phyloP scores from a whole-genome alignment of 2,113 vertebrate genomes.

The Macheiramphus alcinus region DNA sequence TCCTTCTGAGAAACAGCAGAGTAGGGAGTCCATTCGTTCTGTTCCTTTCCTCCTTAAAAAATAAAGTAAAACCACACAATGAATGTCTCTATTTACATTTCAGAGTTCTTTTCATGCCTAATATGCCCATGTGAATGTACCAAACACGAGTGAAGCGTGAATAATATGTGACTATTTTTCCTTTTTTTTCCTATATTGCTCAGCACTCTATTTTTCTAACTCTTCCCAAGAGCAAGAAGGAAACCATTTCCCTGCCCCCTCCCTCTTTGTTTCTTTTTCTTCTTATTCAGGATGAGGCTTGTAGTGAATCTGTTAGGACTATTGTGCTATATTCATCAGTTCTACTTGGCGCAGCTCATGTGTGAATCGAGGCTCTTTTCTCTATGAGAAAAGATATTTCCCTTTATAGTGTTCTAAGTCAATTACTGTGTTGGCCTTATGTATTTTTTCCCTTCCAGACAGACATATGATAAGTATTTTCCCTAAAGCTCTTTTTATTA shows the following conservation, averaged over 20 bases:
- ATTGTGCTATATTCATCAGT: constrained; percentile 27
- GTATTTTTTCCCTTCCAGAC: background rate
- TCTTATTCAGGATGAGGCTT: background rate
- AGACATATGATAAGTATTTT: background rate
- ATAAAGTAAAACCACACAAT: constrained; percentile 4
- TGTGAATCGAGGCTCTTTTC: background rate
- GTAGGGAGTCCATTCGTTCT: background rate
- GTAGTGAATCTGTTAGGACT: constrained; percentile 5
- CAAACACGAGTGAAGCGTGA: constrained; percentile 5
- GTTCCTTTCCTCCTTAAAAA: background rate
- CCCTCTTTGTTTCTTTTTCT: constrained; percentile 8
- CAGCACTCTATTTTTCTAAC: constrained; percentile 11
- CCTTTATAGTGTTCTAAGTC: background rate
- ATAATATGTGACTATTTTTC: constrained; percentile 2
- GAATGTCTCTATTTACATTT: constrained; percentile 32
- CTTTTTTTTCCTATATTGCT: background rate
- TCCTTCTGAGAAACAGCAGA: background rate
- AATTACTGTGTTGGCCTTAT: background rate
- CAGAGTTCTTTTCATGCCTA: constrained; percentile 33
- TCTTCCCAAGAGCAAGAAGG: constrained; percentile 22
- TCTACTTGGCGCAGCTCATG: background rate
- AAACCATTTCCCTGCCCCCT: constrained; percentile 13
- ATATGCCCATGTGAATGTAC: background rate
- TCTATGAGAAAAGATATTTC: constrained; percentile 5
- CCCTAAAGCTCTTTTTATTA: background rate